Base-by-base conservation (phyloP, 2,888 invertebrate species). In the Sesamia inferens region DNA sequence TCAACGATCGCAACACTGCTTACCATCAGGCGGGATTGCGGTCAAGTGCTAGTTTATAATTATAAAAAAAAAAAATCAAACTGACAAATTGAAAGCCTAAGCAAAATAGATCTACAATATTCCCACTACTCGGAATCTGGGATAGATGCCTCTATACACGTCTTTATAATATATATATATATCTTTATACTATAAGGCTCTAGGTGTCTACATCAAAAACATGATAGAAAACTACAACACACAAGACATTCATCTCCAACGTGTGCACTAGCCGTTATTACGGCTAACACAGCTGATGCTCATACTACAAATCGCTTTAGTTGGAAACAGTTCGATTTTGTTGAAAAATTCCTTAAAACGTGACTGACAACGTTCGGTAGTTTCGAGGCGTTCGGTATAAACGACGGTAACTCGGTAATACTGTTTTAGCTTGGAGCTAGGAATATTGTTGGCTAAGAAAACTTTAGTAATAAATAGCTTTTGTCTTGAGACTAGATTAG, bases 331-430 rank as follows among this genome's bases (percentile, higher is more conserved):
- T 68, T 66, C 62, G 47, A 74, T 78, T 66, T 68, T 74, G 61
- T 66, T 74, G 79, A 68, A 82, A 78, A 78, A 82, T 62, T 68
- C 39, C 48, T 71, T n/a, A 78, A 78, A 74, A 71, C 83, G 73
- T 78, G 69, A 78, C 47, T 31, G 6, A 42, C 48, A 44, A 47
- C 44, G 44, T 5, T 39, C 0, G 13, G 62, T 22, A 31, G 13
- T 67, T 44, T n/a, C 31, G 22, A 62, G 19, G 0, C 51, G 22
- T 44, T 47, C 11, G 47, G 8, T 13, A 51, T 13, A 10, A 59
- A 22, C 54, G 14, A 10, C 16, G 11, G 24, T 31, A 51, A 54
- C n/a, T 48, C 8, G 3, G 39, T 39, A 51, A 42, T 71, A 42
- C 54, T 42, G 44, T 62, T 39, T 59, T n/a, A 54, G 51, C 51